phyloP scores from a whole-genome alignment of 2,888 invertebrate genomes.

The Synergus laeviventris region DNA sequence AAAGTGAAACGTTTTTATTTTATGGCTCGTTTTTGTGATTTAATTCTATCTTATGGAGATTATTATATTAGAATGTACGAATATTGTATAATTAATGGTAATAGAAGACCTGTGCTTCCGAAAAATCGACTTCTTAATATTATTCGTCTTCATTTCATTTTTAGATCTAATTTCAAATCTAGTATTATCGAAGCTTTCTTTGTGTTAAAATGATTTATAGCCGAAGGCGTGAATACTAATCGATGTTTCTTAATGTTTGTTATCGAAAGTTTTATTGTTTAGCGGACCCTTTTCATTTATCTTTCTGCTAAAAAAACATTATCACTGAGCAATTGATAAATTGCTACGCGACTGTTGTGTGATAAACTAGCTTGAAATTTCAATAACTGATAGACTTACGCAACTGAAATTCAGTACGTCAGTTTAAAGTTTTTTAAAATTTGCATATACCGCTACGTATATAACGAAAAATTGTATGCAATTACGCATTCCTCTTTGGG shows the following conservation, averaged over 20 bases:
- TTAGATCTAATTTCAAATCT: background rate
- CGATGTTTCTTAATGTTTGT: background rate
- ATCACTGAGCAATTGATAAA: background rate
- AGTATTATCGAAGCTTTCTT: background rate
- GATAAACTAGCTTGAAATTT: background rate
- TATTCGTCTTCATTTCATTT: background rate
- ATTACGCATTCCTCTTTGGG: background rate
- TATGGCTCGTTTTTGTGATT: slow-evolving; percentile 28
- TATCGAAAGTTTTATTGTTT: background rate
- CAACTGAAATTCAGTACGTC: background rate
- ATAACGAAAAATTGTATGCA: background rate
- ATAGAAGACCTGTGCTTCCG: slow-evolving; percentile 39
- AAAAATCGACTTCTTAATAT: slow-evolving; percentile 12
- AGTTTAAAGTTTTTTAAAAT: background rate
- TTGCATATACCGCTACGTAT: background rate
- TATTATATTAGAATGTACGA: slow-evolving; percentile 20
- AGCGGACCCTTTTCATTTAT: background rate
- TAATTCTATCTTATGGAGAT: slow-evolving; percentile 27
- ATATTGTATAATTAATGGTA: slow-evolving; percentile 31
- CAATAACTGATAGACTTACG: background rate
- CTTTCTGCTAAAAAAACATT: background rate
- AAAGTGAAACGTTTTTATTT: slow-evolving; percentile 3
- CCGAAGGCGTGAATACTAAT: background rate
- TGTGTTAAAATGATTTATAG: background rate
- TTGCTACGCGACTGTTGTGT: background rate